Base-by-base conservation (phyloP, 2,113 vertebrate species). In the Theropithecus gelada region DNA sequence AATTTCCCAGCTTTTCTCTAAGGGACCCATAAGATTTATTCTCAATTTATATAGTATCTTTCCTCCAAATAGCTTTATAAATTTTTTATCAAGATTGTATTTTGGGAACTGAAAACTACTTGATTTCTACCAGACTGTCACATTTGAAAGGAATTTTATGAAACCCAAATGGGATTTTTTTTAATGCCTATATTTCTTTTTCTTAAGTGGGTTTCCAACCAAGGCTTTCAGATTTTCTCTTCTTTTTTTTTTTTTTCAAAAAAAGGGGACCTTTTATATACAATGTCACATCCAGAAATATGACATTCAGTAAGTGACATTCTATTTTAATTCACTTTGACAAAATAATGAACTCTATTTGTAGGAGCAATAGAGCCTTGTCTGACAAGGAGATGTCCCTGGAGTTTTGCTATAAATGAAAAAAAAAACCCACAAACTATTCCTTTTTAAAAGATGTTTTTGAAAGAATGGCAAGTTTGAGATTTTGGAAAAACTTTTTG, bases 331-430 rank as follows among this genome's bases (percentile, higher is more conserved):
- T 90, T 96, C 97, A 96, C 96, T 96, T 97, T 98, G 97, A 98
- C 96, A 97, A 97, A 98, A 98, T 97, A 97, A 98, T 98, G 97
- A 98, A 97, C 94, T 97, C 96, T 97, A 95, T 96, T 98, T 95
- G 90, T 91, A 91, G 93, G 84, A 96, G 96, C 89, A 95, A 95
- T 84, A 92, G 78, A 89, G 79, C n/a, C 92, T 97, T 17, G 0
- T 92, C 94, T 97, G 97, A 93, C 90, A 97, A 93, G 70, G 57
- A 92, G 72, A 83, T 90, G 72, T 93, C 92, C 97, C 92, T 84
- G 61, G 93, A 93, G 94, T 97, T 97, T 92, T 96, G 81, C 43
- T 97, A 92, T 93, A 96, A 97, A 96, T 43, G 72, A 91, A 94
- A 66, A 94, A 91, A 35, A 43, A 90, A 84, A 45, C 0, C 50